Percentiles rank a stretch among this genome's conserved stretches.
phyloP scores from a whole-genome alignment of 2,888 invertebrate species.

The Drosophila setosimentum region DNA sequence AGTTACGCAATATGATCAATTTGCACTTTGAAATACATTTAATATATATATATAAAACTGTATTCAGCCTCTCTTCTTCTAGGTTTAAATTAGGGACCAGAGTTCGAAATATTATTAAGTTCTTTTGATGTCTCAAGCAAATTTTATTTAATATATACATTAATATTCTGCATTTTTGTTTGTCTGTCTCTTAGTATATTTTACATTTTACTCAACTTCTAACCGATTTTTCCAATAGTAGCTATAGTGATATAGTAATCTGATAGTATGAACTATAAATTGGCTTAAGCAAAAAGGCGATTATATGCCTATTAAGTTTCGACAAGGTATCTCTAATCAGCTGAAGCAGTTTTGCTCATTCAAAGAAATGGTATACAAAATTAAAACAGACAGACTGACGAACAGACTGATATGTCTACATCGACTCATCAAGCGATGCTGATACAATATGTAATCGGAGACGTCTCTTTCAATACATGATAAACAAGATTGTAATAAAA shows the following conservation, averaged over 20 bases:
- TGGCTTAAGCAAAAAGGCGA: too few species aligned
- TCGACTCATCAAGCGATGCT: not conserved
- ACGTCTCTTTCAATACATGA: not conserved
- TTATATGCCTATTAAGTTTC: too few species aligned
- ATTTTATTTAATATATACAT: too few species aligned
- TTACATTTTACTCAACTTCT: too few species aligned
- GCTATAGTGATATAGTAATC: too few species aligned
- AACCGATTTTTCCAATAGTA: too few species aligned
- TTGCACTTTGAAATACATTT: not conserved
- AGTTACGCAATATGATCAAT: not conserved
- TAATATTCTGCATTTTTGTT: too few species aligned
- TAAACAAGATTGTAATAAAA: not conserved
- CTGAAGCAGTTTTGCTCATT: not conserved
- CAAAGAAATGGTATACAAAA: not conserved
- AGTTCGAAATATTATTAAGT: not conserved
- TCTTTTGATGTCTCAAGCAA: not conserved
- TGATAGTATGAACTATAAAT: not conserved
- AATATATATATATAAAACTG: too few species aligned
- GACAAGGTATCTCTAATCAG: too few species aligned
- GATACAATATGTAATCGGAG: not conserved
- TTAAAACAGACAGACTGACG: not conserved
- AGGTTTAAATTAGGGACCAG: not conserved
- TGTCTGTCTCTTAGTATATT: too few species aligned
- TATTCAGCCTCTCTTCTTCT: not conserved
- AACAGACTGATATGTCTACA: not conserved